Evolutionary conservation across 2,113 vertebrate genomes (phyloP), one percentile per base, ranked within the genome.

Genomic region (Macrotus californicus): DNA sequence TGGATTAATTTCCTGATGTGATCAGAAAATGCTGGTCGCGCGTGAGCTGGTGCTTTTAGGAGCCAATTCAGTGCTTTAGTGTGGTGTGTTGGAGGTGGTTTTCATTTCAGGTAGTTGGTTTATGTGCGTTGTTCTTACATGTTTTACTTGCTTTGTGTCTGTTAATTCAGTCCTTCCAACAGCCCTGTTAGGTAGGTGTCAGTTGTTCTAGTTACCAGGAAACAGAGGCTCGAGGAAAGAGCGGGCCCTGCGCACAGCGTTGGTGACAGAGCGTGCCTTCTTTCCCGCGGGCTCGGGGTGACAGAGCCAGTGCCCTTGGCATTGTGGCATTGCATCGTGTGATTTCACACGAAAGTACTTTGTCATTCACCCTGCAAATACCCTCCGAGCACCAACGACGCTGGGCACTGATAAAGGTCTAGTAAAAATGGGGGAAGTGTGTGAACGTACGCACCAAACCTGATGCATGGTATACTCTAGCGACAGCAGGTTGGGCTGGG

Each of bases 41-140:
- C 14, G 3, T 34, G 73, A 75, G 56, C 39, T 67, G 24, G 34
- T 59, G 6, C 46, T 70, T 3, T 48, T 69, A 70, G 36, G 61
- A 73, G 75, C 59, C 54, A 83, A 12, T 26, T 87, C 14, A 39
- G 16, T 41, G 11, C 85, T 81, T 64, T 7, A 46, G 34, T 10
- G 46, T 48, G 36, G 4, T 31, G 15, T 26, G 6, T 26, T 1
- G 2, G 22, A 31, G 61, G 29, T 52, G 26, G 46, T 48, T 75
- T 93, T 90, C 81, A n/a, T 70, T 90, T 67, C 67, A 54, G 7
- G 12, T 50, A 13, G 15, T 72, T 88, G 56, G 16, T 82, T 84
- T 82, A 16, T 81, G 43, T 66, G 21, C 52, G 12, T 46, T 22
- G 11, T 90, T 80, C 39, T 84, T 70, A 24, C 5, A 9, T 75